phyloP scores from a whole-genome alignment of 2,113 vertebrate genomes.

The Heterotilapia buettikoferi region DNA sequence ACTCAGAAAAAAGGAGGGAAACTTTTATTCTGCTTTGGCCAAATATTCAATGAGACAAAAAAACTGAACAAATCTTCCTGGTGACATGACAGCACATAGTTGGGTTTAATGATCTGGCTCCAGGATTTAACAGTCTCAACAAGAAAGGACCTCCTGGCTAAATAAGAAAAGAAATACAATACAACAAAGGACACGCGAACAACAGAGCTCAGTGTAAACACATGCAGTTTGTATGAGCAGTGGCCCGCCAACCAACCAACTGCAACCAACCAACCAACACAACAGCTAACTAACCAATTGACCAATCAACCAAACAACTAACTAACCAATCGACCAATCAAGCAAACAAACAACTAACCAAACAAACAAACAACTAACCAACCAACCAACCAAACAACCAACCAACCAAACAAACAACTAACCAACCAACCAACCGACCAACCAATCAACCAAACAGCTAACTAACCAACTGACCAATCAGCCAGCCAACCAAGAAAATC shows the following conservation, averaged over 20 bases:
- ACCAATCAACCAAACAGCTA: no score
- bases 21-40: fast-evolving
- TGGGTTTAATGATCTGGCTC: not conserved
- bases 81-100: not conserved
- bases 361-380: fast-evolving
- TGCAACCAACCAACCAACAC: not conserved
- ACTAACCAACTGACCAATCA: no score
- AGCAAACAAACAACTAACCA: no score
- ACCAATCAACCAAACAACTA: no score
- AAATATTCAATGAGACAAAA: not conserved
- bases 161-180: not conserved
- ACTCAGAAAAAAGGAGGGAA: not conserved
- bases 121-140: not conserved
- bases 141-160: not conserved
- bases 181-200: not conserved
- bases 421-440: no score
- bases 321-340: no score
- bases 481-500: no score
- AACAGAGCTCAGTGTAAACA: not conserved
- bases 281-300: no score
- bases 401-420: not conserved
- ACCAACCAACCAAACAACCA: no score
- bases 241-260: not conserved
- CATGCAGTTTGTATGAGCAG: not conserved
- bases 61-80: not conserved